Evolutionary conservation across 1,140 invertebrate species (phyloP), one percentile per base, ranked within the genome.

Genomic region (Drosophila simulans): DNA sequence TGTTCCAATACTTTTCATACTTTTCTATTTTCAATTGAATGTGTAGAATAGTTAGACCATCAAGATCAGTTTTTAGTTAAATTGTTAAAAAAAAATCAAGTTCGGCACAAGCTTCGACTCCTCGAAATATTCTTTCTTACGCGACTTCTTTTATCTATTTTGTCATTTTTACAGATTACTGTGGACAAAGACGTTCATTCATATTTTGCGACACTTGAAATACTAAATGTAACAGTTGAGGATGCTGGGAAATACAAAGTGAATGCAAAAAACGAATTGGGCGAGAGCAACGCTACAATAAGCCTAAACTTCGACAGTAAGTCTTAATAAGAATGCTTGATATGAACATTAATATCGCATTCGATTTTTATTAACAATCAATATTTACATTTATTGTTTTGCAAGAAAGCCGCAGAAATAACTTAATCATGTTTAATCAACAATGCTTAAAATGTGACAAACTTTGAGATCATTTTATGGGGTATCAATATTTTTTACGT

Each of bases 251-350:
- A 98, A 95, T 98, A 98, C 93, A 97, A 98, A 94, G 97, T 98
- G 81, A 98, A 97, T 77, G 97, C 97, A 80, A 98, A 98, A 93
- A 98, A 98, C 94, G 97, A 98, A 93, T 95, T 98, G 75, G 98
- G 98, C 91, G 98, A 98, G 94, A 98, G 97, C 91, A 98, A 98
- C 93, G 98, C 98, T 39, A 98, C 97, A 39, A 98, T 98, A 93
- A 98, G 97, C 93, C 95, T 98, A 56, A 98, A 98, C 94, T 98
- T 98, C 94, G 98, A 99, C 95, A 98, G 98, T 98, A 95, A 98
- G 97, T 97, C 27, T 4, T 15, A 34, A 37, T 1, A 25, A 25
- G 31, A 31, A 25, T 11, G 57, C 25, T 40, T 39, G 15, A 11
- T n/a, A 13, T 20, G 37, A 13, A 39, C 12, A 13, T 13, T 34